Conservation (phyloP, 2,888 invertebrate species). For the Allolobophora icterica region DNA sequence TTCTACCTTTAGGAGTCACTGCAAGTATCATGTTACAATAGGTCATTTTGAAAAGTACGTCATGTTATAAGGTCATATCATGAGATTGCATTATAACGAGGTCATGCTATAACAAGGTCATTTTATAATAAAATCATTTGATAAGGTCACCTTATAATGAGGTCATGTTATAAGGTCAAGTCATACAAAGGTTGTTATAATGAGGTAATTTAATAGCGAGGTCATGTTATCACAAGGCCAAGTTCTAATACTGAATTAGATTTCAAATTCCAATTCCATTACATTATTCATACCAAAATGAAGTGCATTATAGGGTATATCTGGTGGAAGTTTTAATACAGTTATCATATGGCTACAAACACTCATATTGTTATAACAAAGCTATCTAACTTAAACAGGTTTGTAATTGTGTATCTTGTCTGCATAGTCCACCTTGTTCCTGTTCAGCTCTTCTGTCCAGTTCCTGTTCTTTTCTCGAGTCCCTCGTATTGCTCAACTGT, state of each 20-base stretch:
- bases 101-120: not conserved
- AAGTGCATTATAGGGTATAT: no score
- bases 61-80: not conserved
- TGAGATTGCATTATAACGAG: not conserved
- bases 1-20: not conserved
- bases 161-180: no score
- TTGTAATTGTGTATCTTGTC: not conserved
- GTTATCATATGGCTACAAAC: no score
- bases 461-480: not conserved
- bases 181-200: not conserved
- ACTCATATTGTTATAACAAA: no score
- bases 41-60: not conserved
- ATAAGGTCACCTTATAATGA: no score
- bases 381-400: no score
- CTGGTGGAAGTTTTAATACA: no score
- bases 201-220: not conserved
- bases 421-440: not conserved
- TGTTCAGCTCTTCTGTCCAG: not conserved
- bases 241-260: no score
- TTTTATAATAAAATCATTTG: not conserved
- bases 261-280: no score
- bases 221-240: no score
- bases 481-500: conserved; percentile 2
- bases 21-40: not conserved
- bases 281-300: no score